Percentiles rank a stretch among this genome's conserved stretches.
phyloP scores from a whole-genome alignment of 2,113 vertebrate genomes.

The Bos indicus region DNA sequence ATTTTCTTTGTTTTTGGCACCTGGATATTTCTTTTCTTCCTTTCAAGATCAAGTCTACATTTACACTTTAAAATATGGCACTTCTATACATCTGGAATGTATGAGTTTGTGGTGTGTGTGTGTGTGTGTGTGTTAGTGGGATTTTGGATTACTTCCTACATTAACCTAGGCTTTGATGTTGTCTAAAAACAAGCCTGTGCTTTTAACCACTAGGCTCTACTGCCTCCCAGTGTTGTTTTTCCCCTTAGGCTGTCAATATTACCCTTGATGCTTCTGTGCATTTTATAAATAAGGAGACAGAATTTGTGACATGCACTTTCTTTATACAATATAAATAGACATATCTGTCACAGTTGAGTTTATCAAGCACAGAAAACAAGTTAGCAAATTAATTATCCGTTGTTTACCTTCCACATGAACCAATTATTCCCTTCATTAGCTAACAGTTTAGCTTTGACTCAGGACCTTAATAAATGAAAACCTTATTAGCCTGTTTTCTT shows the following conservation, averaged over 20 bases:
- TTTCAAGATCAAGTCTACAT: background rate
- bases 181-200: background rate
- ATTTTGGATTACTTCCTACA: conserved; percentile 1
- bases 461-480: conserved; percentile 1
- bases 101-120: background rate
- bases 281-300: conserved; percentile 16
- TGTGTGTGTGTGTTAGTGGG: background rate
- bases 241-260: background rate
- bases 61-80: background rate
- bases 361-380: conserved; percentile 7
- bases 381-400: conserved; percentile 33
- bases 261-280: background rate
- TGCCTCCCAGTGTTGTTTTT: conserved; percentile 31
- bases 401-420: conserved; percentile 2
- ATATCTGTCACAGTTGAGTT: background rate
- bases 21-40: background rate
- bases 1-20: conserved; percentile 1
- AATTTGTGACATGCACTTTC: background rate
- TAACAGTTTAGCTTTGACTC: conserved; percentile 2
- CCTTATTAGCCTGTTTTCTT: background rate
- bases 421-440: conserved; percentile 5
- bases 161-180: background rate
- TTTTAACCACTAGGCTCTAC: conserved; percentile 1
- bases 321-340: background rate
- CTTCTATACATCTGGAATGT: background rate